Conservation (phyloP, 2,797 vertebrate species). For the Chrysocyon brachyurus region DNA sequence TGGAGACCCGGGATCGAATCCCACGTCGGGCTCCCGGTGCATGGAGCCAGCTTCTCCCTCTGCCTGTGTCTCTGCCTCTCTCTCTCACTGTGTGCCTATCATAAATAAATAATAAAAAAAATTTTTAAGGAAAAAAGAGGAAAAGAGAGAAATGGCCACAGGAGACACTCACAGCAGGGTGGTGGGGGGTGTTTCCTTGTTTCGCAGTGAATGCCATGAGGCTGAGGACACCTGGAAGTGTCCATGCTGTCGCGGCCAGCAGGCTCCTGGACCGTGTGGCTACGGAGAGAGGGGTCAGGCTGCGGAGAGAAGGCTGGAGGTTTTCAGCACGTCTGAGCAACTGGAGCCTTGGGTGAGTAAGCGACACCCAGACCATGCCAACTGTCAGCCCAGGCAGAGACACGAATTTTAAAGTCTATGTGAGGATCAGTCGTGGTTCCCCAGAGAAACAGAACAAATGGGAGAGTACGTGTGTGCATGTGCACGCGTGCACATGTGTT, state of each 20-base stretch:
- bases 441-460: background rate
- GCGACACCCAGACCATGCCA: rapidly evolving
- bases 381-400: rapidly evolving
- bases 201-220: rapidly evolving
- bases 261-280: background rate
- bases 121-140: background rate
- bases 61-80: too few species aligned
- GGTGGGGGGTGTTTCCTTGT: too few species aligned
- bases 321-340: background rate
- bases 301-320: rapidly evolving
- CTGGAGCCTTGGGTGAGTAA: background rate
- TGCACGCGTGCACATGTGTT: too few species aligned
- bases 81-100: too few species aligned
- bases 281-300: background rate
- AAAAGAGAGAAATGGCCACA: background rate
- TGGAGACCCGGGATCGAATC: too few species aligned
- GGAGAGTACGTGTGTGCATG: rapidly evolving
- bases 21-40: too few species aligned
- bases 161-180: background rate
- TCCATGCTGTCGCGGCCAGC: rapidly evolving
- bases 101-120: too few species aligned
- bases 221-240: rapidly evolving
- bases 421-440: rapidly evolving
- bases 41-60: too few species aligned
- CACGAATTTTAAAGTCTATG: rapidly evolving